These are phyloP conservation scores for Cheilosia vulpina DNA, from an alignment of 2,888 invertebrate species.

Conservation along the genomic window DNA sequence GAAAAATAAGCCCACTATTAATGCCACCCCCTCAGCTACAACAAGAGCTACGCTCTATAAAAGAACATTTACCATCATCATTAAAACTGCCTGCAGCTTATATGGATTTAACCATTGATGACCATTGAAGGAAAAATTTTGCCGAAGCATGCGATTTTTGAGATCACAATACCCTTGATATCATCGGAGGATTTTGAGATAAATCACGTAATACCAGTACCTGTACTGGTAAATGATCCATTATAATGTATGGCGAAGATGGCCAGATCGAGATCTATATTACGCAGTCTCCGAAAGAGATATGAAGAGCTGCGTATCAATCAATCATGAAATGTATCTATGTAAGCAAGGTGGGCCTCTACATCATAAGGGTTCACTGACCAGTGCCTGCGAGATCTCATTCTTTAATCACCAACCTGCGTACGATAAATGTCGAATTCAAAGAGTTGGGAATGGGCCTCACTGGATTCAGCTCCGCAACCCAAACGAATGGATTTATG, in stretches of 20 bases:
- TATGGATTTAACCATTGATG: neutral
- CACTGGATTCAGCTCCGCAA: neutral
- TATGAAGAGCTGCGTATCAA: neutral
- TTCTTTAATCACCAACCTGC: neutral
- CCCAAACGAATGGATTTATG: neutral
- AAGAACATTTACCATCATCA: neutral
- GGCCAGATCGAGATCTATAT: neutral
- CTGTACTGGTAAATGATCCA: neutral
- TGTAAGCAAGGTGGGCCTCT: neutral
- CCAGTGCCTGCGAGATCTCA: neutral
- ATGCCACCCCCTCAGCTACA: neutral
- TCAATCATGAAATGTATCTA: neutral
- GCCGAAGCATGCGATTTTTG: too few relatives aligned
- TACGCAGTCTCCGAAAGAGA: neutral
- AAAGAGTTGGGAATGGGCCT: neutral
- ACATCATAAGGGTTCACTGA: neutral
- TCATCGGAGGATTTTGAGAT: neutral
- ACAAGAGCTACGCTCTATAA: neutral
- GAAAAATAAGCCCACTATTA: constrained; percentile 6
- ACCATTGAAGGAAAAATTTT: neutral
- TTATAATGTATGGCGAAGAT: too few relatives aligned
- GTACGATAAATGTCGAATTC: neutral
- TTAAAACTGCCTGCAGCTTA: neutral
- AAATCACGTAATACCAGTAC: neutral
- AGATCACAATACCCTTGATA: neutral